phyloP scores from a whole-genome alignment of 35 echinoderm and acorn worm species.

The Anneissia japonica region DNA sequence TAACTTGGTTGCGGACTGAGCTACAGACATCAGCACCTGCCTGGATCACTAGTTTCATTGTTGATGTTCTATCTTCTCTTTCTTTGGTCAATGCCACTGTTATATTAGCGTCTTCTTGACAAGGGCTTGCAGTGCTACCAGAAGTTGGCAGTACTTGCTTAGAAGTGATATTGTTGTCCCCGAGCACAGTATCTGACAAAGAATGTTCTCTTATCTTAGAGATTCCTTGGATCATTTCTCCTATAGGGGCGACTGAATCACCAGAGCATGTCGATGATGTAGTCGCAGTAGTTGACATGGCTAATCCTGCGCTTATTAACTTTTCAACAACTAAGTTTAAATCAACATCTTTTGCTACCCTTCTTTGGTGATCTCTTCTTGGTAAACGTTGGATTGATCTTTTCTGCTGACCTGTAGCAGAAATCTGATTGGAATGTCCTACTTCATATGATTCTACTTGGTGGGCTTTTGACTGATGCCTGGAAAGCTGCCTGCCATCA shows the following conservation, averaged over 20 bases:
- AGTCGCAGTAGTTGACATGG: background rate
- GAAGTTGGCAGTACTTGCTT: background rate
- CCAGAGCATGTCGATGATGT: too few relatives aligned
- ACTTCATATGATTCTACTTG: background rate
- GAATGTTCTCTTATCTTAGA: too few relatives aligned
- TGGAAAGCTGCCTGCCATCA: background rate
- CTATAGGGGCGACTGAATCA: too few relatives aligned
- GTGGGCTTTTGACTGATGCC: background rate
- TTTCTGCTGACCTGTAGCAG: background rate
- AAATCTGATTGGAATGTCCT: too few relatives aligned
- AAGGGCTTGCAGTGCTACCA: too few relatives aligned
- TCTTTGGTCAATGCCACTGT: background rate
- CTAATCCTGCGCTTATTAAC: background rate
- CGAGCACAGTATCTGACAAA: too few relatives aligned
- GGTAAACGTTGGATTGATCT: background rate
- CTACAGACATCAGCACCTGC: too few relatives aligned
- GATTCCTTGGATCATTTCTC: too few relatives aligned
- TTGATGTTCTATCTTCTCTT: background rate
- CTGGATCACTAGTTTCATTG: background rate
- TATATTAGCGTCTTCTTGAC: too few relatives aligned
- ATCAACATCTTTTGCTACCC: background rate
- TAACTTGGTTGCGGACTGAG: too few relatives aligned
- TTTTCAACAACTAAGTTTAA: background rate
- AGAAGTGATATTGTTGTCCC: too few relatives aligned
- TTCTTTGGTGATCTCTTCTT: background rate